Percentiles rank a stretch among this genome's conserved stretches.
Evolutionary conservation across 1,140 invertebrate species (phyloP).

Genomic region (Zaprionus inermis): DNA sequence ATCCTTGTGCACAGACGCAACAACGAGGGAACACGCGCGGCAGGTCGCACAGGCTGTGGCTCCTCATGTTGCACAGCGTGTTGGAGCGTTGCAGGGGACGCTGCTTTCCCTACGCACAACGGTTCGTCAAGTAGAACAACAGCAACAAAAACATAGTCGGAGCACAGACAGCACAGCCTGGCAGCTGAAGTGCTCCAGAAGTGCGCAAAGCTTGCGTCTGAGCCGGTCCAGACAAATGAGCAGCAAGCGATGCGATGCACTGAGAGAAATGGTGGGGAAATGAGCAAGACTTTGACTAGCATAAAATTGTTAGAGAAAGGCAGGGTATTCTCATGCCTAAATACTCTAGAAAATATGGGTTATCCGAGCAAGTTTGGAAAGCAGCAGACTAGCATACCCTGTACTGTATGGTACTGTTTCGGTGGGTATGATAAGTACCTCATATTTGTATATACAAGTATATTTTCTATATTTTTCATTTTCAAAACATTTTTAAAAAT

Average conservation of each 20-base stretch:
- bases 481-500: no score
- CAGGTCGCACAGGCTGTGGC: not conserved
- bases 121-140: constrained; percentile 42
- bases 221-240: constrained; percentile 75
- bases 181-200: constrained; percentile 80
- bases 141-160: constrained; percentile 29
- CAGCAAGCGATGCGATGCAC: constrained; percentile 59
- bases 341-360: no score
- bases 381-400: no score
- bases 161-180: constrained; percentile 38
- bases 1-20: constrained; percentile 53
- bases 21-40: not conserved
- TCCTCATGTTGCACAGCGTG: constrained; percentile 3
- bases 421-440: no score
- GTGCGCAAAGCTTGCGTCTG: constrained; percentile 80
- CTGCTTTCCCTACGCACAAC: constrained; percentile 53
- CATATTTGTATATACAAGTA: no score
- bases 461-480: no score
- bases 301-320: no score
- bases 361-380: no score
- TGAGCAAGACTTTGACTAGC: no score
- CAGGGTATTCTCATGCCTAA: no score
- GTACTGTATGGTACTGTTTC: no score
- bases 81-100: constrained; percentile 15
- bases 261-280: constrained; percentile 30